Base-by-base conservation (phyloP, 2,797 vertebrate species). In the Tarsius wallacei region DNA sequence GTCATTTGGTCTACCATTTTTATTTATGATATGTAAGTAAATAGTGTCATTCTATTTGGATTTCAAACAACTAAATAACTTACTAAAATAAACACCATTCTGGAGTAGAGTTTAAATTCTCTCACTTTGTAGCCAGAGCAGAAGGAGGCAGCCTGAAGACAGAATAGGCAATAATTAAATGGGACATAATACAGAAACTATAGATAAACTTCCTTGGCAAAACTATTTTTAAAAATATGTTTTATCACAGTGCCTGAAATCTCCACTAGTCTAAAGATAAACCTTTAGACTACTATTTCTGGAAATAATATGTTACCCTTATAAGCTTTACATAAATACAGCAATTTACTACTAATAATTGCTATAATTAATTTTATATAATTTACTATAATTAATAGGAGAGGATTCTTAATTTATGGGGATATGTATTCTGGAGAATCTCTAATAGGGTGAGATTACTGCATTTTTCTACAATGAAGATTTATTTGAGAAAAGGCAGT, bases 371-470 rank as follows among this genome's bases (percentile, higher is more conserved):
- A 53, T 76, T 76, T 51, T 33, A 17, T 89, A 36, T 53, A 33
- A 36, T 24, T 64, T 64, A 64, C 28, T 26, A 21, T 61, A 63
- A 63, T 47, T 77, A 83, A 47, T 15, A 61, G n/a, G 28, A 82
- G 42, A 17, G 22, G 11, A 10, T n/a, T 33, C n/a, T 93, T 59
- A 61, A 94, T 22, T 14, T 31, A 59, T 61, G 53, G 7, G 21
- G 22, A 68, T 84, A 55, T 59, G 59, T 68, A 84, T 55, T 89
- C 31, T 42, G 74, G 31, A 51, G 15, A 42, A 26, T n/a, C 21
- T 92, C 8, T 87, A 92, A 83, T 0, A 88, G 31, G 59, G 22
- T 5, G 61, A 93, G n/a, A 95, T 95, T 53, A 70, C 1, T 53
- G 11, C 15, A 77, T 53, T 21, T 83, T 53, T 68, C 26, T 83